A percentile compares a stretch with the other conserved stretches of the same genome.
Conservation (phyloP, 1,140 invertebrate genomes). For the Calephelis nemesis region DNA sequence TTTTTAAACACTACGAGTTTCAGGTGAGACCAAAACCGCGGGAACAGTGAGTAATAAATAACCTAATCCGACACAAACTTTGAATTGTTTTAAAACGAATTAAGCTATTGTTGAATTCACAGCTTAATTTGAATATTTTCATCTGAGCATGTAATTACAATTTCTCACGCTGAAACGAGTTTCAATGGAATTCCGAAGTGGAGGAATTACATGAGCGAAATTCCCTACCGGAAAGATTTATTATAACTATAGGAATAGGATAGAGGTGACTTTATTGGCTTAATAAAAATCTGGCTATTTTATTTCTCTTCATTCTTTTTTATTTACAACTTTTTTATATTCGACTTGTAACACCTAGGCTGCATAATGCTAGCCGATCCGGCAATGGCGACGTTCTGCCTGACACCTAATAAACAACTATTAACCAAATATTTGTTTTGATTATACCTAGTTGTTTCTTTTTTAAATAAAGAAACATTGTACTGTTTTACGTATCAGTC, state of each 20-base stretch:
- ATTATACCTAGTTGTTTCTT: too few relatives aligned
- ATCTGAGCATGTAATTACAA: slow-evolving; percentile 16
- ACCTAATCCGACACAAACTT: slow-evolving; percentile 9
- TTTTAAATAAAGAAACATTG: too few relatives aligned
- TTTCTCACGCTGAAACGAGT: slow-evolving; percentile 14
- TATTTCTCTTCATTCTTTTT: too few relatives aligned
- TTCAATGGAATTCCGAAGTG: slow-evolving; percentile 17
- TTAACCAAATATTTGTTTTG: too few relatives aligned
- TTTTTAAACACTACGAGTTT: too few relatives aligned
- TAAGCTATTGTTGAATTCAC: slow-evolving; percentile 14
- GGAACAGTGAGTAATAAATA: slow-evolving; percentile 3
- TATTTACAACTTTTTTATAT: too few relatives aligned
- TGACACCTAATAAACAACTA: too few relatives aligned
- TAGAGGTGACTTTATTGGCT: neutral
- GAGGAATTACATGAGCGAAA: slow-evolving; percentile 16
- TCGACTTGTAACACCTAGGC: too few relatives aligned
- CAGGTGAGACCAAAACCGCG: neutral
- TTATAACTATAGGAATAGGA: slow-evolving; percentile 9
- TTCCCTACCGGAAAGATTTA: slow-evolving; percentile 13
- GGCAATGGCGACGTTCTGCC: too few relatives aligned
- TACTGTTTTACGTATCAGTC: too few relatives aligned
- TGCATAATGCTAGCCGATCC: too few relatives aligned
- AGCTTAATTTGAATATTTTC: slow-evolving; percentile 16
- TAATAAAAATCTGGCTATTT: too few relatives aligned
- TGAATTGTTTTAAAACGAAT: slow-evolving; percentile 15